Evolutionary conservation across 2,888 invertebrate genomes (phyloP).

Genomic region (Ferdinandea cuprea): DNA sequence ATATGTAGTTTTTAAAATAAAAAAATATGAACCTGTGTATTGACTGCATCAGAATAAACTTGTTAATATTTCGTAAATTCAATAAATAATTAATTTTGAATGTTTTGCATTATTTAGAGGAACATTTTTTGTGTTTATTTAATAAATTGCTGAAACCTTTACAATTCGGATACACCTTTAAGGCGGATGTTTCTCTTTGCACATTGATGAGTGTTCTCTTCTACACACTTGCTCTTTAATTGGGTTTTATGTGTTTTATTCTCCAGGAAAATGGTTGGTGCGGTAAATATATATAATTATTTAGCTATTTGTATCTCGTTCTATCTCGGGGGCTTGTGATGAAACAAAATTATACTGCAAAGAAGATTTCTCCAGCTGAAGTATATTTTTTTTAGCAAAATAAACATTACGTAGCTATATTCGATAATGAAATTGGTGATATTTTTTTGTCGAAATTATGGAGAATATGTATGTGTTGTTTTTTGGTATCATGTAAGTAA

Average conservation of each 20-base stretch:
- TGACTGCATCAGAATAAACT: not conserved
- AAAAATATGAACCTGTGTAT: not conserved
- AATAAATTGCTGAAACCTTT: not conserved
- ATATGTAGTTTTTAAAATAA: not conserved
- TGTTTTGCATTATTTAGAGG: not conserved
- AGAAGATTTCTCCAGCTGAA: constrained; percentile 68
- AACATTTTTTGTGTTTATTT: not conserved
- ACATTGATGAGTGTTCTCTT: constrained; percentile 25
- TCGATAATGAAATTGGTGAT: too few species aligned
- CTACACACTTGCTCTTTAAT: not conserved
- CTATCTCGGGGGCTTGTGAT: not conserved
- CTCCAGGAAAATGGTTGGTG: constrained; percentile 10
- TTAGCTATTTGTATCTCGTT: constrained; percentile 42
- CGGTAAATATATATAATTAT: constrained; percentile 57
- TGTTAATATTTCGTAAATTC: not conserved
- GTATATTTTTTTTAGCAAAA: too few species aligned
- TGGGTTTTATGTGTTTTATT: constrained; percentile 17
- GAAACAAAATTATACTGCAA: constrained; percentile 59
- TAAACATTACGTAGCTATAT: not conserved
- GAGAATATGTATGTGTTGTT: not conserved
- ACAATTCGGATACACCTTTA: constrained; percentile 42
- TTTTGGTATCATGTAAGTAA: not conserved
- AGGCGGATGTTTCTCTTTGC: constrained; percentile 30
- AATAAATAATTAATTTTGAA: not conserved
- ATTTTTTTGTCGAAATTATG: too few species aligned